phyloP scores from a whole-genome alignment of 1,140 invertebrate genomes.

The Carposina sasakii region DNA sequence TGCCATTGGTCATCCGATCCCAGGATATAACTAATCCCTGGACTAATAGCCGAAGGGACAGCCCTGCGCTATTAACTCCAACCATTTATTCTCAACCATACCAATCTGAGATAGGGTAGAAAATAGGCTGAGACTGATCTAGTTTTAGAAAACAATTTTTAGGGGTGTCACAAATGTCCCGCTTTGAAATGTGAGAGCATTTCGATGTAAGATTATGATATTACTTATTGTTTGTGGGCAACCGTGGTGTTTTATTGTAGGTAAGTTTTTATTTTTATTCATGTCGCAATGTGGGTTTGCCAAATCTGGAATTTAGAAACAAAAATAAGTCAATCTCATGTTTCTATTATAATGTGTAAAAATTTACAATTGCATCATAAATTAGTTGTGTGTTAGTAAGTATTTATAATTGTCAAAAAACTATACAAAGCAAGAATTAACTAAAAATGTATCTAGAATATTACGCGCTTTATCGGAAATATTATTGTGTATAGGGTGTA shows the following conservation, averaged over 20 bases:
- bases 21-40: constrained; percentile 55
- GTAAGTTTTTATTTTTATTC: background rate
- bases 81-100: constrained; percentile 17
- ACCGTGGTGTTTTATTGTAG: background rate
- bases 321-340: no score
- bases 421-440: no score
- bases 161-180: constrained; percentile 37
- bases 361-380: no score
- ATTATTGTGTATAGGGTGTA: no score
- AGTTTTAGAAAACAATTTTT: constrained; percentile 41
- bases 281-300: no score
- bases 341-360: no score
- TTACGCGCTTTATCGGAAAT: no score
- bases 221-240: no score
- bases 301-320: no score
- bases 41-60: constrained; percentile 58
- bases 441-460: no score
- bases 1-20: constrained; percentile 63
- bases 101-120: background rate
- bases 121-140: constrained; percentile 13
- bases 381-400: no score
- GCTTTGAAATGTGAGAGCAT: constrained; percentile 61
- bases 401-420: no score
- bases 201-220: constrained; percentile 68
- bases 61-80: constrained; percentile 31